phyloP scores from a whole-genome alignment of 2,113 vertebrate species.

The Xenopus tropicalis region DNA sequence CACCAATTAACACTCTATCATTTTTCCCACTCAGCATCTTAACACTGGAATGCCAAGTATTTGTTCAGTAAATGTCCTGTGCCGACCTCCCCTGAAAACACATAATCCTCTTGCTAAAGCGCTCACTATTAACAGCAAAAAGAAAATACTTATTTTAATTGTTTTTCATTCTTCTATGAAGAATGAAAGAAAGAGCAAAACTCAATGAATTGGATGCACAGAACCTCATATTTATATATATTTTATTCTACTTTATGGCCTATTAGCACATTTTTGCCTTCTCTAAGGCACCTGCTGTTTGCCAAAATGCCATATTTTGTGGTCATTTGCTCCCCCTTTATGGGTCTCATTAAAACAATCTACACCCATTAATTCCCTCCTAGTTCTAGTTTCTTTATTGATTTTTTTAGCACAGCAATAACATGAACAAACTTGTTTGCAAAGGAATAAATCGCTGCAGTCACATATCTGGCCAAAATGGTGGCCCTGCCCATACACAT shows the following conservation, averaged over 20 bases:
- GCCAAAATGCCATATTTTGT: constrained; percentile 26
- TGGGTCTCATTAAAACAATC: constrained; percentile 32
- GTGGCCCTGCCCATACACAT: constrained; percentile 25
- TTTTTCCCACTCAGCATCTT: constrained; percentile 31
- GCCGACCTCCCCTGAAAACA: not conserved
- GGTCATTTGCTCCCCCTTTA: constrained; percentile 27
- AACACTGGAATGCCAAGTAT: constrained; percentile 31
- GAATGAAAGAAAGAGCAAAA: not conserved
- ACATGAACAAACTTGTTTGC: constrained; percentile 40
- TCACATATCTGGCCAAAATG: constrained; percentile 14
- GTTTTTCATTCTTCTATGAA: not conserved
- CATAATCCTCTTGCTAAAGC: not conserved
- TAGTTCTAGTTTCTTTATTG: constrained; percentile 18
- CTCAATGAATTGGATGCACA: not conserved
- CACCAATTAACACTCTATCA: constrained; percentile 2
- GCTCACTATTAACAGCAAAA: no score
- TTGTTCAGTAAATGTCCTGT: constrained; percentile 20
- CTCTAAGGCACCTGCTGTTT: constrained; percentile 25
- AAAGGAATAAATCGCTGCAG: constrained; percentile 30
- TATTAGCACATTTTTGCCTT: constrained; percentile 21
- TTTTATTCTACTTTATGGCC: constrained; percentile 7
- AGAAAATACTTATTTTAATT: not conserved
- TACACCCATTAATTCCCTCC: constrained; percentile 18
- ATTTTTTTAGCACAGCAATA: constrained; percentile 13
- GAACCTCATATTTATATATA: not conserved